These are phyloP conservation scores for Drosophila ercepeae DNA, from an alignment of 1,140 invertebrate species.

Conservation along the genomic window DNA sequence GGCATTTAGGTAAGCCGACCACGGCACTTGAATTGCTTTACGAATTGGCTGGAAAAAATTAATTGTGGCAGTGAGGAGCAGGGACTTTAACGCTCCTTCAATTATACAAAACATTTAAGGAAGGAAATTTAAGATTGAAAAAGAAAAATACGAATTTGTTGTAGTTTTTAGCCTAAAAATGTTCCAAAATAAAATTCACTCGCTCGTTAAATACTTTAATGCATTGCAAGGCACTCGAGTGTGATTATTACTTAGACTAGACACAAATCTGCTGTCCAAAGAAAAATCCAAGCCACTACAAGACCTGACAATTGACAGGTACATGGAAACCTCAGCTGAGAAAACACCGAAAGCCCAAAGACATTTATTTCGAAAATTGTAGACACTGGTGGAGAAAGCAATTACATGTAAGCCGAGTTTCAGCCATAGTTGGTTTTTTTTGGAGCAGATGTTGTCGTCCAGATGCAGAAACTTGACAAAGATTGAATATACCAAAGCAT, in stretches of 20 bases:
- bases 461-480: conserved; percentile 48
- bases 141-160: no score
- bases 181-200: background rate
- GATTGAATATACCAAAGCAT: conserved; percentile 50
- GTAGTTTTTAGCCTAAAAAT: background rate
- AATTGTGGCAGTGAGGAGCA: no score
- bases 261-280: conserved; percentile 38
- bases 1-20: conserved; percentile 49
- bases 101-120: no score
- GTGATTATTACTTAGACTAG: conserved; percentile 5
- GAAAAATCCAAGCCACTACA: conserved; percentile 38
- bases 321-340: conserved; percentile 31
- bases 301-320: conserved; percentile 62
- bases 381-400: conserved; percentile 15
- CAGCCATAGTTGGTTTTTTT: conserved; percentile 12
- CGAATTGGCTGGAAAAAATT: conserved; percentile 34
- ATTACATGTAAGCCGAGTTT: conserved; percentile 43
- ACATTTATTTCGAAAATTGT: conserved; percentile 38
- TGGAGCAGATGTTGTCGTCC: conserved; percentile 13
- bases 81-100: conserved; percentile 9
- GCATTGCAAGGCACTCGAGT: conserved; percentile 16
- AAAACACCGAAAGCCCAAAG: background rate
- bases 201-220: background rate
- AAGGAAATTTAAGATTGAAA: background rate
- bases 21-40: conserved; percentile 15